Evolutionary conservation across 2,113 vertebrate species (phyloP).

Genomic region (Holacanthus passer): DNA sequence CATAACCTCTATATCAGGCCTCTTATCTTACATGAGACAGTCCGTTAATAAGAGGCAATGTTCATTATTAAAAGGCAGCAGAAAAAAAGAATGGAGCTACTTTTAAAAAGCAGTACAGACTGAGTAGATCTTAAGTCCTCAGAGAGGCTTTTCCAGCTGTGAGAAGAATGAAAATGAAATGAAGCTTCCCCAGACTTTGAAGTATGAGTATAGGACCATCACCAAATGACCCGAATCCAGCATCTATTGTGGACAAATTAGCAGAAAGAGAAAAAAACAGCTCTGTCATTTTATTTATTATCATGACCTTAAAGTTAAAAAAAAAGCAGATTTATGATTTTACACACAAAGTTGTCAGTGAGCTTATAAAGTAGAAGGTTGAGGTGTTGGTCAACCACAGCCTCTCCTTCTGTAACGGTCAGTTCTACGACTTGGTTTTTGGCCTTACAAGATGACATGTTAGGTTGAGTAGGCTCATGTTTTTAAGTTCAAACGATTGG

Average conservation of each 20-base stretch:
- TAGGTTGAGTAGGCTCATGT: no score
- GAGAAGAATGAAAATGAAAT: not conserved
- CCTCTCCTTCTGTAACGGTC: no score
- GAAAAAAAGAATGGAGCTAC: not conserved
- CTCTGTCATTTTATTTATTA: no score
- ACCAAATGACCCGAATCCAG: not conserved
- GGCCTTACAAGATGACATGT: no score
- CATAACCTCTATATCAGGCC: not conserved
- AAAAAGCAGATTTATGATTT: no score
- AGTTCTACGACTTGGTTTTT: no score
- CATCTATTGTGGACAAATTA: no score
- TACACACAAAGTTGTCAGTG: no score
- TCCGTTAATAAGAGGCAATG: not conserved
- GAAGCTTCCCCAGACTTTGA: not conserved
- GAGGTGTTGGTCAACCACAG: no score
- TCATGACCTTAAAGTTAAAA: no score
- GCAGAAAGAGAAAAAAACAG: no score
- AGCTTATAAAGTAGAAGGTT: not conserved
- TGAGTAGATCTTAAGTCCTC: not conserved
- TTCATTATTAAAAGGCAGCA: not conserved
- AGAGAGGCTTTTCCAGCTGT: not conserved
- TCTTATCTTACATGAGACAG: not conserved
- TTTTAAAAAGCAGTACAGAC: not conserved
- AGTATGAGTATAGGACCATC: not conserved
- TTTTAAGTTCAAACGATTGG: no score